Evolutionary conservation across 2,113 vertebrate species (phyloP).

Genomic region (Callopanchax toddi): DNA sequence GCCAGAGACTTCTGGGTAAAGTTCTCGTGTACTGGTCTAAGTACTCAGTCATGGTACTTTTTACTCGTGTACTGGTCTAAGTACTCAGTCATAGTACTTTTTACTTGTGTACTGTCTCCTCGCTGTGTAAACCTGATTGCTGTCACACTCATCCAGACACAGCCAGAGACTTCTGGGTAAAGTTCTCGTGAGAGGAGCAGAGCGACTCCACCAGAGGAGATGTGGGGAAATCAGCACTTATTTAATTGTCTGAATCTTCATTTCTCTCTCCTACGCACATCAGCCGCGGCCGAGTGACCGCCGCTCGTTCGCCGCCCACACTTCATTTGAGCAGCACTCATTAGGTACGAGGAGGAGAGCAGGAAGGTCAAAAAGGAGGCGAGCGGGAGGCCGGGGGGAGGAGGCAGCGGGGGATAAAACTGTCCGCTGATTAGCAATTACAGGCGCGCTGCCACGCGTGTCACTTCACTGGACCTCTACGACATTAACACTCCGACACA

Average conservation of each 20-base stretch:
- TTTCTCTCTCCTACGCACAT: conserved; percentile 70
- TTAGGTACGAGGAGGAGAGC: conserved; percentile 65
- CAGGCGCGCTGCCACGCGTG: conserved; percentile 72
- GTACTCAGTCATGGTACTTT: too few species aligned
- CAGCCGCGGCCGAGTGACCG: conserved; percentile 66
- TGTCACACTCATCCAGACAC: too few species aligned
- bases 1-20: too few species aligned
- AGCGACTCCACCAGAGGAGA: not conserved
- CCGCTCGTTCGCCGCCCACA: conserved; percentile 73
- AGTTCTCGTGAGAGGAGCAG: conserved; percentile 4
- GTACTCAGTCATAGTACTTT: too few species aligned
- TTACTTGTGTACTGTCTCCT: too few species aligned
- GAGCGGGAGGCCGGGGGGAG: conserved; percentile 18
- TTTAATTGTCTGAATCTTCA: conserved; percentile 51
- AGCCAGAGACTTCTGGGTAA: too few species aligned
- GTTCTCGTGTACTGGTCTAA: too few species aligned
- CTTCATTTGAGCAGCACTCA: conserved; percentile 78
- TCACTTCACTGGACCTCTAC: conserved; percentile 79
- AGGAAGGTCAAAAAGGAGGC: conserved; percentile 40
- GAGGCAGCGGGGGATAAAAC: conserved; percentile 68
- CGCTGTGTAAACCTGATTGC: too few species aligned
- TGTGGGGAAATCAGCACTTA: conserved; percentile 40
- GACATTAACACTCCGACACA: conserved; percentile 77
- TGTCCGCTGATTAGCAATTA: conserved; percentile 83
- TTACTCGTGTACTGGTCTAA: too few species aligned